Percentiles rank a stretch among this genome's conserved stretches.
These are phyloP conservation scores for Eupsilia transversa DNA, from an alignment of 2,888 invertebrate species.

Conservation along the genomic window DNA sequence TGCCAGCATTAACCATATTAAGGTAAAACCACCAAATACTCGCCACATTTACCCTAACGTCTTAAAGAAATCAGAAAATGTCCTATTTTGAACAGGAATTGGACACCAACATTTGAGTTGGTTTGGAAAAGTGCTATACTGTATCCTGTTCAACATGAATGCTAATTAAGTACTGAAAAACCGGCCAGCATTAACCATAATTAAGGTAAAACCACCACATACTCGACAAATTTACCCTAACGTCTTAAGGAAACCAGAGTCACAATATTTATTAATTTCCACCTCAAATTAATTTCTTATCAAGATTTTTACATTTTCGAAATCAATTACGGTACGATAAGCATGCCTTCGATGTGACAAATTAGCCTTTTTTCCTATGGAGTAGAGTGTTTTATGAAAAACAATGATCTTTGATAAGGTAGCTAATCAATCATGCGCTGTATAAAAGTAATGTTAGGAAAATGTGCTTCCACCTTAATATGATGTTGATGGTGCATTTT, in stretches of 20 bases:
- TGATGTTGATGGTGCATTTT: constrained; percentile 60
- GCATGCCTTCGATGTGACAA: constrained; percentile 73
- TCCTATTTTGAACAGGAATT: too few species aligned
- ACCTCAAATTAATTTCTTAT: constrained; percentile 70
- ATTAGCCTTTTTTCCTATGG: constrained; percentile 72
- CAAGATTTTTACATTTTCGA: constrained; percentile 73
- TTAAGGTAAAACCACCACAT: not conserved
- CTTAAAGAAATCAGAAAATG: too few species aligned
- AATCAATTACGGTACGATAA: constrained; percentile 77
- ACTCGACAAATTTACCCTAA: constrained; percentile 28
- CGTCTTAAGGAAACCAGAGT: constrained; percentile 51
- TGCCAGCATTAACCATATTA: too few species aligned
- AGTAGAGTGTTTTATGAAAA: constrained; percentile 73
- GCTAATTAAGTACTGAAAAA: constrained; percentile 9
- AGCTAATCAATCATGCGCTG: constrained; percentile 61
- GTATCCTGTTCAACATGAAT: not conserved
- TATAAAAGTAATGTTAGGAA: constrained; percentile 48
- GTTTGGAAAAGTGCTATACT: not conserved
- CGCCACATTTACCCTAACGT: too few species aligned
- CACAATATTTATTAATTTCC: constrained; percentile 69
- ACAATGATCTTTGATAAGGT: constrained; percentile 76
- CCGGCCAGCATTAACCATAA: too few species aligned
- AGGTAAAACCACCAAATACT: too few species aligned
- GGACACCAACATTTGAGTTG: too few species aligned
- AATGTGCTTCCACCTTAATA: constrained; percentile 55